These are phyloP conservation scores for Wasmannia auropunctata DNA, from an alignment of 1,140 invertebrate genomes.

Conservation along the genomic window DNA sequence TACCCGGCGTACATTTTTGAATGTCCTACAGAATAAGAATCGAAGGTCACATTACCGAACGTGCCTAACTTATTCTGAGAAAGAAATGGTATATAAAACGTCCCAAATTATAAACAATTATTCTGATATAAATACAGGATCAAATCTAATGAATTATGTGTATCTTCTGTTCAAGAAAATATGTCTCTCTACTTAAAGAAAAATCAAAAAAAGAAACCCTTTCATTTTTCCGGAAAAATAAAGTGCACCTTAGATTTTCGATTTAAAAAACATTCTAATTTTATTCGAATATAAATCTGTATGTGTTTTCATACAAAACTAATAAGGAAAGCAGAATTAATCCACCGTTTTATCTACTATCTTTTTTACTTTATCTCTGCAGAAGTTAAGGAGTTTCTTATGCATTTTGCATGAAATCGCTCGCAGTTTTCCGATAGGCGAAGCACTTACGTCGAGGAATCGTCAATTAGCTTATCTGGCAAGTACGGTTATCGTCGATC, in stretches of 20 bases:
- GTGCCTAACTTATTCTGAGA: not conserved
- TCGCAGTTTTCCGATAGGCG: slow-evolving; percentile 10
- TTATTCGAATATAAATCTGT: not conserved
- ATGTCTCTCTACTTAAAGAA: not conserved
- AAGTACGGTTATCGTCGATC: slow-evolving; percentile 53
- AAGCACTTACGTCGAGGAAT: slow-evolving; percentile 58
- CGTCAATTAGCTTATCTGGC: slow-evolving; percentile 71
- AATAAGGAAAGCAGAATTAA: not conserved
- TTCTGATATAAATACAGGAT: not conserved
- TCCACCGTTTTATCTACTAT: not conserved
- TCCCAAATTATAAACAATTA: not conserved
- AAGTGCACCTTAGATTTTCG: not conserved
- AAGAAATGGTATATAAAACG: not conserved
- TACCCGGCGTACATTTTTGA: slow-evolving; percentile 41
- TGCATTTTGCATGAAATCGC: slow-evolving; percentile 44
- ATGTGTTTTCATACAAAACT: not conserved
- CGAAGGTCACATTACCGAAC: not conserved
- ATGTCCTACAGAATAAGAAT: slow-evolving; percentile 30
- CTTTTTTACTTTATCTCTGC: not conserved
- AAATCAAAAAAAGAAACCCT: not conserved
- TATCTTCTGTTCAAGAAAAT: not conserved
- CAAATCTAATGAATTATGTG: not conserved
- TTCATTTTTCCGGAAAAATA: not conserved
- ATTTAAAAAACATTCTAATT: not conserved
- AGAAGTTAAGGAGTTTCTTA: not conserved